Evolutionary conservation across 2,888 invertebrate species (phyloP).

Genomic region (Eucriotettix oculatus): DNA sequence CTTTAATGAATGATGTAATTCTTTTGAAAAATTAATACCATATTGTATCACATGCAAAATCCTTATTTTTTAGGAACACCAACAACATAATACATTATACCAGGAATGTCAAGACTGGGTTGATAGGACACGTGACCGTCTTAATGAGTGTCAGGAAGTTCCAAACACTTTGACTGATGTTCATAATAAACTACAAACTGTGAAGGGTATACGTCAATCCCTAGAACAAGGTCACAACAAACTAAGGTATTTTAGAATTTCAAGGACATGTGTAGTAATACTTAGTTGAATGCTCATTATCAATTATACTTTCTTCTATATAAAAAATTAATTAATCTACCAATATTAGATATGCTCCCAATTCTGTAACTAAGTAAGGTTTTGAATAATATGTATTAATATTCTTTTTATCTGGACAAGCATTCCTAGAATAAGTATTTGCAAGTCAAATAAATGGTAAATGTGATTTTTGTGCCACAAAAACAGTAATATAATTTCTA

Average conservation of each 20-base stretch:
- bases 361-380: too few relatives aligned
- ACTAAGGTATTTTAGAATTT: conserved; percentile 30
- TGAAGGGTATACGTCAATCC: conserved; percentile 76
- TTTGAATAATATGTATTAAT: too few relatives aligned
- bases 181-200: conserved; percentile 66
- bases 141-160: conserved; percentile 63
- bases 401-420: too few relatives aligned
- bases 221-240: conserved; percentile 85
- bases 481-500: too few relatives aligned
- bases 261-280: too few relatives aligned
- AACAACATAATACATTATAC: conserved; percentile 81
- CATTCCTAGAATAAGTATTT: too few relatives aligned
- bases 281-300: too few relatives aligned
- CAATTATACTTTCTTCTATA: not conserved
- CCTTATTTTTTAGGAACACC: conserved; percentile 57
- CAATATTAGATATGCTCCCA: too few relatives aligned
- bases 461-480: too few relatives aligned
- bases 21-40: too few relatives aligned
- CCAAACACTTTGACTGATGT: conserved; percentile 70
- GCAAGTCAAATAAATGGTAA: too few relatives aligned
- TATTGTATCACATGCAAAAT: not conserved
- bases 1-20: too few relatives aligned
- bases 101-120: conserved; percentile 91
- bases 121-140: conserved; percentile 71
- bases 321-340: not conserved